These are phyloP conservation scores for Heliconius aoede DNA, from an alignment of 2,888 invertebrate genomes.

Conservation along the genomic window DNA sequence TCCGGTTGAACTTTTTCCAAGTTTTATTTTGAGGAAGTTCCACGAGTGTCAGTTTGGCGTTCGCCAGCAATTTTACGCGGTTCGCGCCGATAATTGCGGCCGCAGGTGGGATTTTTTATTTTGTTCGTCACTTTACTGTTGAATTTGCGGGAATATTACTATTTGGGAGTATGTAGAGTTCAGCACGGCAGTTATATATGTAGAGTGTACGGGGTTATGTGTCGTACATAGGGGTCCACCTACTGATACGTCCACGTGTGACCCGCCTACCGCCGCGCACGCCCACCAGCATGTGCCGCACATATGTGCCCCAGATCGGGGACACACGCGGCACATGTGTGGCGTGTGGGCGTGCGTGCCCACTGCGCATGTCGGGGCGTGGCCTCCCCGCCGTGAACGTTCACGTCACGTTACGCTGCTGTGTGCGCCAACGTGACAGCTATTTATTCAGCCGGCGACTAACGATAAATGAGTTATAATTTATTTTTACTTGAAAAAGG, in stretches of 20 bases:
- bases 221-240: constrained; percentile 54
- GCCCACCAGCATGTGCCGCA: constrained; percentile 63
- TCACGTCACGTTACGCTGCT: constrained; percentile 63
- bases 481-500: constrained; percentile 82
- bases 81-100: constrained; percentile 80
- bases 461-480: constrained; percentile 83
- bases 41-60: constrained; percentile 81
- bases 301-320: constrained; percentile 70
- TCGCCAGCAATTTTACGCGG: constrained; percentile 80
- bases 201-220: constrained; percentile 37
- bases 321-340: constrained; percentile 64
- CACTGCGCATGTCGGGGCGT: constrained; percentile 76
- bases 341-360: constrained; percentile 69
- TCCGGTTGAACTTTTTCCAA: constrained; percentile 80
- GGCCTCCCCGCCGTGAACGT: constrained; percentile 67
- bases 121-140: constrained; percentile 47
- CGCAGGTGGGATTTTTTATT: constrained; percentile 73
- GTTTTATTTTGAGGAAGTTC: constrained; percentile 81
- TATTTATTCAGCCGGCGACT: constrained; percentile 71
- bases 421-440: constrained; percentile 71
- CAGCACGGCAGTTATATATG: constrained; percentile 18
- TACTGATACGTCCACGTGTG: constrained; percentile 59
- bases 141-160: constrained; percentile 49
- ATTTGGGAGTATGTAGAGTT: constrained; percentile 36
- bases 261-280: constrained; percentile 66